Base-by-base conservation (phyloP, 2,113 vertebrate species). In the Cyanistes caeruleus region DNA sequence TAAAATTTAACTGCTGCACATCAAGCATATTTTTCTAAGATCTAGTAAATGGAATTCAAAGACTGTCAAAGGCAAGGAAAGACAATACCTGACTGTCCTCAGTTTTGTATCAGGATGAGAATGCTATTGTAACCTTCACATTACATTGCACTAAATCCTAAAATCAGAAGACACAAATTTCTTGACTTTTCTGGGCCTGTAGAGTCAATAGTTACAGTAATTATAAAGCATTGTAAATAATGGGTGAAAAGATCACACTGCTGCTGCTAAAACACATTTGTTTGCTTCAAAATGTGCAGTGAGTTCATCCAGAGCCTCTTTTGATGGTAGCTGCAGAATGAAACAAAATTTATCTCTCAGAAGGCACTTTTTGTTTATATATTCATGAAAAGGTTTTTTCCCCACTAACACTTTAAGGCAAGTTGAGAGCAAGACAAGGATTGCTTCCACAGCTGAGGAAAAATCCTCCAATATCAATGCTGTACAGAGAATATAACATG, bases 21-120 rank as follows among this genome's bases (percentile, higher is more conserved):
- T 74, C 62, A 67, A 81, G 73, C 2, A 4, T 56, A 60, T 62
- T 90, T 80, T 62, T 85, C 91, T 90, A 69, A 86, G 80, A 73
- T 19, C 33, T 0, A 89, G 37, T 6, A 19, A 55, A 72, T 80
- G 33, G 23, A 76, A 89, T 73, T 76, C 59, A 87, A 82, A 87
- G 81, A 64, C 81, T 62, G 25, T 69, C 74, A 87, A 93, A 90
- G 91, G 44, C 93, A 87, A 21, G 46, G 84, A 73, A 95, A 96
- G 89, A 90, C 76, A 91, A 78, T 63, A 82, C 31, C 44, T 43
- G 41, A 75, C 69, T 74, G 75, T 72, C 24, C 43, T 16, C 0
- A 0, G 13, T 6, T 92, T 75, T 72, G 28, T 58, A 33, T 37
- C 35, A 60, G 60, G 35, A 52, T 43, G 53, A 60, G 39, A 20